Evolutionary conservation across 1,140 invertebrate genomes (phyloP), one percentile per base, ranked within the genome.

Genomic region (Caenorhabditis inopinata): DNA sequence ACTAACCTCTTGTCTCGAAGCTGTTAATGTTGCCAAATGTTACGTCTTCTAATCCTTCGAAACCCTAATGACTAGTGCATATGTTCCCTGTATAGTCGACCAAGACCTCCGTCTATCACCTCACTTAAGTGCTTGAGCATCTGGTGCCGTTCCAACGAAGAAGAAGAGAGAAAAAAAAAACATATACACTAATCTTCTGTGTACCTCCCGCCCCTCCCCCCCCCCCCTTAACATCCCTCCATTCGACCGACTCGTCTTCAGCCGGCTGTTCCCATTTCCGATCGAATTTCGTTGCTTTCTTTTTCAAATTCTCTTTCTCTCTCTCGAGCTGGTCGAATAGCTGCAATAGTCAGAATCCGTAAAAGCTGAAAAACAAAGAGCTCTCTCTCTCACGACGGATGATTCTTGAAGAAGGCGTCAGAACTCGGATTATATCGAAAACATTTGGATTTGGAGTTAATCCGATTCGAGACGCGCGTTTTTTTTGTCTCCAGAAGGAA

Each of bases 231-330:
- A 42, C 35, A 25, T 7, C n/a, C 32, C 23, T 12, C 58, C n/a
- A n/a, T n/a, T n/a, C n/a, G n/a, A n/a, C n/a, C n/a, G n/a, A n/a
- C n/a, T n/a, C n/a, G n/a, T n/a, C n/a, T n/a, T n/a, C n/a, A n/a
- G n/a, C 58, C 58, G 58, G 58, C 58, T 68, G 58, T 42, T 68
- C 58, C 51, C 58, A 68, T 68, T 68, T 68, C 58, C 58, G 58
- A 68, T 68, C 58, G 58, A 42, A 68, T 68, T 68, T 58, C 53
- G 38, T 58, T 3, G 23, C 3, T 68, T 18, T 68, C 58, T 21
- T 68, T 38, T 1, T 68, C 35, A 68, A 38, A 42, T 38, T 42
- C n/a, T n/a, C n/a, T n/a, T n/a, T n/a, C n/a, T n/a, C n/a, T n/a
- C n/a, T n/a, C n/a, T n/a, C n/a, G n/a, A n/a, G n/a, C n/a, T n/a